phyloP scores from a whole-genome alignment of 1,140 invertebrate genomes.

The Alviniconcha marisindica region DNA sequence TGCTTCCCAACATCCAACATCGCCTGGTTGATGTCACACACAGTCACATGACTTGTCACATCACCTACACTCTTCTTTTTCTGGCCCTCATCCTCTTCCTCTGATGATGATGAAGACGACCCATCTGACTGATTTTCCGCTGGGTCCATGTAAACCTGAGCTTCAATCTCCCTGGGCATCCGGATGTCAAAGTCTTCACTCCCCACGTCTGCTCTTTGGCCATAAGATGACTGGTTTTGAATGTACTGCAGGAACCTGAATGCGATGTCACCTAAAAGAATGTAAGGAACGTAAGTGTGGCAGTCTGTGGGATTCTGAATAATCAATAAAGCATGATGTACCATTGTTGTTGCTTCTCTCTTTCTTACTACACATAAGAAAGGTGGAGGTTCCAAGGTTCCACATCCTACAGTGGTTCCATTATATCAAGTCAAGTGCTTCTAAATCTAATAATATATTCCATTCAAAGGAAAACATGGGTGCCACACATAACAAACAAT shows the following conservation, averaged over 20 bases:
- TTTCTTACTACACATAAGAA: too few species aligned
- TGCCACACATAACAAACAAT: too few species aligned
- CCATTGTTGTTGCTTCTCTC: too few species aligned
- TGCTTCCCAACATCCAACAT: slow-evolving; percentile 95
- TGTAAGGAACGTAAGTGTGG: not conserved
- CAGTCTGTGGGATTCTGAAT: too few species aligned
- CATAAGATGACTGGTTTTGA: slow-evolving; percentile 36
- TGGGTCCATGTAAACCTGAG: slow-evolving; percentile 44
- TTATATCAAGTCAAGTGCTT: too few species aligned
- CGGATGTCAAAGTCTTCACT: slow-evolving; percentile 29
- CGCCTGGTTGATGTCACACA: slow-evolving; percentile 95
- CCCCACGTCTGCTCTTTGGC: not conserved
- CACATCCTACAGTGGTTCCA: too few species aligned
- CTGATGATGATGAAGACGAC: slow-evolving; percentile 51
- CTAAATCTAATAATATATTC: too few species aligned
- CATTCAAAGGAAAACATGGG: too few species aligned
- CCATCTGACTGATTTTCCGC: slow-evolving; percentile 8
- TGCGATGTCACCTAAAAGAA: slow-evolving; percentile 76
- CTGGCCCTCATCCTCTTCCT: slow-evolving; percentile 42
- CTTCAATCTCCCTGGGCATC: slow-evolving; percentile 43
- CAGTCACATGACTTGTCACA: slow-evolving; percentile 81
- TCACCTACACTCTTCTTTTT: slow-evolving; percentile 16
- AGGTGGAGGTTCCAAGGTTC: too few species aligned
- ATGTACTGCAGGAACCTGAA: slow-evolving; percentile 75
- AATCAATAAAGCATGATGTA: too few species aligned